A percentile compares a stretch with the other conserved stretches of the same genome.
Evolutionary conservation across 2,797 vertebrate genomes (phyloP).

Genomic region (Astyanax mexicanus): DNA sequence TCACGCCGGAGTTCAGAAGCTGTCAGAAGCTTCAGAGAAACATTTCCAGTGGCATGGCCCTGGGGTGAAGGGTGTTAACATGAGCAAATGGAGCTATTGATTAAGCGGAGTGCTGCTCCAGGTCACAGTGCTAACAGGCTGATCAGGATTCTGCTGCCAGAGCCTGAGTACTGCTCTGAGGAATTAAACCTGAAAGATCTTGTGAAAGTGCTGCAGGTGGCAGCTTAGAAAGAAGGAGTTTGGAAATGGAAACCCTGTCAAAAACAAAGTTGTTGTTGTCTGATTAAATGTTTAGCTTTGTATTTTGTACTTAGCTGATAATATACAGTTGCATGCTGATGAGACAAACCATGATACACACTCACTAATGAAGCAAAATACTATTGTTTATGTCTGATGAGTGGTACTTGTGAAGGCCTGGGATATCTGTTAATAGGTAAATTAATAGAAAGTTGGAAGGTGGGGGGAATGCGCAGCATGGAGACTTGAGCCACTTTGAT

Average conservation of each 20-base stretch:
- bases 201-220: conserved; percentile 51
- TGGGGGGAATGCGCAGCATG: no score
- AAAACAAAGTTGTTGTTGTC: conserved; percentile 9
- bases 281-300: not conserved
- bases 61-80: conserved; percentile 76
- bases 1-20: not conserved
- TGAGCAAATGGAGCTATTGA: conserved; percentile 76
- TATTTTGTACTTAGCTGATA: not conserved
- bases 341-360: no score
- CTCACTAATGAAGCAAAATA: no score
- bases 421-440: no score
- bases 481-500: no score
- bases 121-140: conserved; percentile 75
- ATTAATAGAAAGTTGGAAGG: no score
- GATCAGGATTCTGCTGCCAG: conserved; percentile 77
- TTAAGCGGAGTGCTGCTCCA: conserved; percentile 73
- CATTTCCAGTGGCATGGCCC: conserved; percentile 72
- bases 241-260: conserved; percentile 21
- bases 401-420: no score
- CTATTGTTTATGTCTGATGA: no score
- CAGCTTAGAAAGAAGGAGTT: conserved; percentile 51
- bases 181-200: conserved; percentile 9
- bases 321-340: not conserved
- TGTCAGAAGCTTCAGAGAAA: conserved; percentile 59
- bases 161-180: conserved; percentile 60